Base-by-base conservation (phyloP, 2,113 vertebrate genomes). In the Hiodon tergisus region DNA sequence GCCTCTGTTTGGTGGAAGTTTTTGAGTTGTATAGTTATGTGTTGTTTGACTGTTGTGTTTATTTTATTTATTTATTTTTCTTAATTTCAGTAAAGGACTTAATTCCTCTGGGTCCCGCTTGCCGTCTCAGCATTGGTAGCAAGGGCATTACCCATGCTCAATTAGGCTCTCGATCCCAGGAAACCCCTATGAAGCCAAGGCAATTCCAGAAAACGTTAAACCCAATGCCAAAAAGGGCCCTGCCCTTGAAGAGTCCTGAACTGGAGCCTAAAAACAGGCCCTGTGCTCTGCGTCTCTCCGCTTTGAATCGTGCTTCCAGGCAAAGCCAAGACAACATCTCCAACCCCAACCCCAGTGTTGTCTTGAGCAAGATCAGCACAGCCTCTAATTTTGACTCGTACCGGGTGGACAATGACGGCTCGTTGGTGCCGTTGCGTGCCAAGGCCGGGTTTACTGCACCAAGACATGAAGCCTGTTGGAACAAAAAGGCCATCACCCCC, bases 161-260 rank as follows among this genome's bases (percentile, higher is more conserved):
- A 46, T 46, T 53, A 68, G n/a, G 7, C 7, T 31, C 9, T 46
- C 78, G 72, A 59, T 46, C 79, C 57, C 80, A 73, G 53, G 80
- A 87, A 55, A 79, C 82, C 67, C 81, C 86, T 61, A 82, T 86
- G 81, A 87, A 83, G 47, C 80, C 84, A 4, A 83, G 81, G 72
- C 76, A 78, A 62, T 70, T 84, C 46, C 78, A 75, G 8, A 82
- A 87, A 14, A 72, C 10, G 16, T 61, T 77, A 52, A 60, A 71
- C 60, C 57, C 76, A 16, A 55, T 73, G 3, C 63, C 69, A 0
- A 81, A 71, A 61, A 80, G 73, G 76, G 67, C 58, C 48, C 72
- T 83, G 46, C 76, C 83, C 13, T 9, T 76, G 69, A 72, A 67
- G 0, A 75, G 71, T 52, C 76, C 80, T 11, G 76, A 82, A 16